Percentiles rank a stretch among this genome's conserved stretches.
phyloP scores from a whole-genome alignment of 2,113 vertebrate species.

The Gyps fulvus region DNA sequence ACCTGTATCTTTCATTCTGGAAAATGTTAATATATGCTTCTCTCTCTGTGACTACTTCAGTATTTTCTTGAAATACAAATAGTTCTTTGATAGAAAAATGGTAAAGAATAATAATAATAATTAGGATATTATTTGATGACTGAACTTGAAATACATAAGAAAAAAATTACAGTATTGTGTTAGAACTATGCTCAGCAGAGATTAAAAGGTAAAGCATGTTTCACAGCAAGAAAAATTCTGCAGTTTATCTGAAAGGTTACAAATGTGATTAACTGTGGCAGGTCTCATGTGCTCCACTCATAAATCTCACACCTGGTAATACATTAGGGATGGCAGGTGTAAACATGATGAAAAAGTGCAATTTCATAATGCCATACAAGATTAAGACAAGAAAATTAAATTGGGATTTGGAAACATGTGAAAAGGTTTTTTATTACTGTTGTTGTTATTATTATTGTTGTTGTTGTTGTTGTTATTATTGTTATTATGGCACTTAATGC shows the following conservation, averaged over 20 bases:
- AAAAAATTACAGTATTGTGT: background rate
- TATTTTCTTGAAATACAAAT: background rate
- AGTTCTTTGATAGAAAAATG: background rate
- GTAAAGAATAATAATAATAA: background rate
- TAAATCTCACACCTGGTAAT: slow-evolving; percentile 67
- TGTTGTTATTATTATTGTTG: background rate
- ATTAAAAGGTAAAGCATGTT: slow-evolving; percentile 44
- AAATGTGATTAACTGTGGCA: slow-evolving; percentile 71
- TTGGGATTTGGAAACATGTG: background rate
- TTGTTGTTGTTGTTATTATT: accelerated
- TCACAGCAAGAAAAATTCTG: slow-evolving; percentile 49
- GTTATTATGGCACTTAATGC: background rate
- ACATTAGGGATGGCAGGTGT: slow-evolving; percentile 54
- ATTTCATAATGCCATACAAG: slow-evolving; percentile 39
- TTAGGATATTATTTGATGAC: background rate
- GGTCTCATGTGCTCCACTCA: slow-evolving; percentile 61
- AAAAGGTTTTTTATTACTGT: background rate
- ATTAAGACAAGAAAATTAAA: slow-evolving; percentile 35
- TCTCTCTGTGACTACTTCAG: background rate
- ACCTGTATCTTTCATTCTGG: background rate
- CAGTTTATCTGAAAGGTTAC: slow-evolving; percentile 66
- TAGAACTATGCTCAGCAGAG: slow-evolving; percentile 33
- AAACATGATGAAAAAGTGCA: slow-evolving; percentile 53
- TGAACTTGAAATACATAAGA: background rate
- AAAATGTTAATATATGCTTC: background rate